Base-by-base conservation (phyloP, 2,797 vertebrate species). In the Gymnodraco acuticeps region DNA sequence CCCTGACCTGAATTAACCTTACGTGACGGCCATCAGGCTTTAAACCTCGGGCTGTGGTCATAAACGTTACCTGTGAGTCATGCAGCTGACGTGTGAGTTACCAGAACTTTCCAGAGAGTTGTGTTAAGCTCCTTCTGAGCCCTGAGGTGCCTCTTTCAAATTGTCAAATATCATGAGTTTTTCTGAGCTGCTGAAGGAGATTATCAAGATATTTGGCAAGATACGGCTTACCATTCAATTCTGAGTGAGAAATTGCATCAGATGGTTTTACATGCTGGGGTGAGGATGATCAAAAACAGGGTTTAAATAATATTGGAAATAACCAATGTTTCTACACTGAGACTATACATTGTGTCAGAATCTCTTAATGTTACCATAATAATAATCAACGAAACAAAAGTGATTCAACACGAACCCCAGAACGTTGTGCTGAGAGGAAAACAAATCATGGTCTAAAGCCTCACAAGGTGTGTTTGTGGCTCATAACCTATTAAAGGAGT, bases 1-100 rank as follows among this genome's bases (percentile, higher is more conserved):
- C 20, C 20, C 20, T 20, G 20, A 80, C 63, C 87, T 71, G 75
- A 80, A 81, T 75, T 69, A 79, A 77, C 76, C 81, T 70, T 53
- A 65, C 45, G 69, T 45, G 70, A 10, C 10, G 64, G 63, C 60
- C 64, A 75, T 83, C 62, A 75, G 67, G 69, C 61, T 50, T 41
- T 71, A n/a, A 55, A 63, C 69, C 73, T 68, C 61, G 64, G 50
- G 50, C 75, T 41, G 51, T 47, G 46, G 42, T 74, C 56, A 54
- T 69, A 78, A 80, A 67, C 61, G 47, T 52, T 38, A 70, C 42
- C 62, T 31, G 42, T 63, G 60, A 75, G 55, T 86, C 66, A 66
- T 33, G 12, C 10, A 55, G 41, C 60, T 45, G 64, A 54, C 50
- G 56, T 63, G 66, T 14, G 53, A 75, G 54, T 64, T n/a, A 7